Percentiles rank a stretch among this genome's conserved stretches.
phyloP scores from a whole-genome alignment of 1,140 invertebrate species.

The Bombus haemorrhoidalis region DNA sequence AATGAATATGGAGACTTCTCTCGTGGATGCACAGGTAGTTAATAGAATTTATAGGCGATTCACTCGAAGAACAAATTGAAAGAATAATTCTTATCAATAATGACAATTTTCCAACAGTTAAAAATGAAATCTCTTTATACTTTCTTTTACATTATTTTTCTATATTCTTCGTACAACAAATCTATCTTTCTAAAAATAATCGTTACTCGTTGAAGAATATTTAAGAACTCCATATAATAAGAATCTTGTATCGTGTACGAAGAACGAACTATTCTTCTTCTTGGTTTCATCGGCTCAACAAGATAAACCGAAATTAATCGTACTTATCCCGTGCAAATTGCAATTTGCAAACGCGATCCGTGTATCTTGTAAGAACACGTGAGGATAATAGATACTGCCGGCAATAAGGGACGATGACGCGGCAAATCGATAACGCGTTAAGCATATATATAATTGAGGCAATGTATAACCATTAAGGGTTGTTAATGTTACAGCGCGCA shows the following conservation, averaged over 20 bases:
- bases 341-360: slow-evolving; percentile 8
- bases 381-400: slow-evolving; percentile 51
- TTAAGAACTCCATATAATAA: no score
- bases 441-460: slow-evolving; percentile 70
- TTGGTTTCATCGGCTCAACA: background rate
- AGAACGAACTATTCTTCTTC: background rate
- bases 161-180: no score
- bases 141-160: no score
- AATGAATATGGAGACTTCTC: background rate
- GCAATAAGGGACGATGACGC: slow-evolving; percentile 61
- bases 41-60: no score
- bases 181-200: no score
- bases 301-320: slow-evolving; percentile 36
- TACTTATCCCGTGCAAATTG: slow-evolving; percentile 21
- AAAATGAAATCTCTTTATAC: no score
- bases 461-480: slow-evolving; percentile 76
- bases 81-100: no score
- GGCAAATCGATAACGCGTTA: slow-evolving; percentile 66
- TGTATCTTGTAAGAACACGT: slow-evolving; percentile 40
- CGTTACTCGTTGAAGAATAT: no score
- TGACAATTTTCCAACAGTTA: no score
- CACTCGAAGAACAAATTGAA: no score
- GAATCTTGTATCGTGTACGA: no score
- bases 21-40: background rate
- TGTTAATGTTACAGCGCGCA: slow-evolving; percentile 75